Evolutionary conservation across 2,888 invertebrate species (phyloP), one percentile per base, ranked within the genome.

Genomic region (Chirona hameri): DNA sequence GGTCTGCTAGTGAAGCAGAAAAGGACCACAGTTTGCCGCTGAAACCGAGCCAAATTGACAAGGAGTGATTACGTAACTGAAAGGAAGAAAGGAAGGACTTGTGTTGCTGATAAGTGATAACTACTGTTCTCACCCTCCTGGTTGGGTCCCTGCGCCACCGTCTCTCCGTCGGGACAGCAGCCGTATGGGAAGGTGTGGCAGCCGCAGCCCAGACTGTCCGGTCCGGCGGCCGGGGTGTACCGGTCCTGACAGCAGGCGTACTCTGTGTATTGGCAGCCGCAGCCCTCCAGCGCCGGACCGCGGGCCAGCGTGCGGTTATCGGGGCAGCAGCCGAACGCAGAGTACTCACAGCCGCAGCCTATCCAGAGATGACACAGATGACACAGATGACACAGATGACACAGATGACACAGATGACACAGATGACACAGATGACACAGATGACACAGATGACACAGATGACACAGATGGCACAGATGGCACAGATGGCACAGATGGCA

Each of bases 101-200:
- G 4, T 39, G 39, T 39, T 39, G 39, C 39, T 7, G 39, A 39
- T 7, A 39, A 39, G 39, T 39, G 39, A 39, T 39, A 39, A 39
- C 39, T 39, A 39, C 21, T 39, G 4, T 24, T 10, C 76, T 65
- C 65, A 24, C 18, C 31, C 21, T 4, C 18, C 52, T 80, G 82
- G 81, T 83, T 82, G 18, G 85, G 84, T 81, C 85, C 85, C 57
- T 81, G 55, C 15, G 85, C 85, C 21, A 82, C 80, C 24, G 84
- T 84, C 60, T 90, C 87, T 18, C 96, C 96, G 88, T 97, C 96
- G 1, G 93, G 92, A 86, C 97, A 97, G 87, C 97, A 97, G 10
- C 97, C 97, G 86, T 95, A 96, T 87, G 95, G 95, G 89, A 92
- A 94, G 0, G 95, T 94, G 87, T 93, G 91, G 87, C 96, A 96